Evolutionary conservation across 1,140 invertebrate species (phyloP).

Genomic region (Bombus impatiens): DNA sequence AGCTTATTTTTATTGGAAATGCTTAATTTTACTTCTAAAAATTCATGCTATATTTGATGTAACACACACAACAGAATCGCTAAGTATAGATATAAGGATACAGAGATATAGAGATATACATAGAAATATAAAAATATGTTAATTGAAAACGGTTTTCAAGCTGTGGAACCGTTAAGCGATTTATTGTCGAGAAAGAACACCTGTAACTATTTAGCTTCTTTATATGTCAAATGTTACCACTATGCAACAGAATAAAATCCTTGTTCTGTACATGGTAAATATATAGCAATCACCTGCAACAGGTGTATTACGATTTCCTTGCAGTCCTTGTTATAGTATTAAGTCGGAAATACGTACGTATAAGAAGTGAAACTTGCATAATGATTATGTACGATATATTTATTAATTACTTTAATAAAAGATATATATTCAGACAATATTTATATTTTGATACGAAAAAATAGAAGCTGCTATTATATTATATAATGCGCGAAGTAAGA

Average conservation of each 20-base stretch:
- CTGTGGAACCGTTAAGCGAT: not conserved
- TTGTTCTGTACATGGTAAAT: constrained; percentile 5
- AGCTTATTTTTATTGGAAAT: too few species aligned
- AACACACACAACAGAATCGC: too few species aligned
- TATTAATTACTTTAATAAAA: not conserved
- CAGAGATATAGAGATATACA: too few species aligned
- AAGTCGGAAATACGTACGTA: not conserved
- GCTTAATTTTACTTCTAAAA: too few species aligned
- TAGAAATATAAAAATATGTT: too few species aligned
- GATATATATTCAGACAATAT: not conserved
- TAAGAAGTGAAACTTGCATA: not conserved
- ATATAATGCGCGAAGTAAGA: not conserved
- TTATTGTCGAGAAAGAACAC: not conserved
- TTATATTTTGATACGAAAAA: not conserved
- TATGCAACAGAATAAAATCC: not conserved
- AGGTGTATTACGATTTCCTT: not conserved
- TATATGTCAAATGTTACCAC: not conserved
- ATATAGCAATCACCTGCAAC: constrained; percentile 1
- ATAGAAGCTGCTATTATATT: not conserved
- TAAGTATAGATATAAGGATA: too few species aligned
- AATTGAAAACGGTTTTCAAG: not conserved
- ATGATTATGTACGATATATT: not conserved
- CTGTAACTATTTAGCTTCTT: not conserved
- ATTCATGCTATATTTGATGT: too few species aligned
- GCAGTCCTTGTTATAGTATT: not conserved